These are phyloP conservation scores for Astur gentilis DNA, from an alignment of 2,113 vertebrate genomes.

Conservation along the genomic window DNA sequence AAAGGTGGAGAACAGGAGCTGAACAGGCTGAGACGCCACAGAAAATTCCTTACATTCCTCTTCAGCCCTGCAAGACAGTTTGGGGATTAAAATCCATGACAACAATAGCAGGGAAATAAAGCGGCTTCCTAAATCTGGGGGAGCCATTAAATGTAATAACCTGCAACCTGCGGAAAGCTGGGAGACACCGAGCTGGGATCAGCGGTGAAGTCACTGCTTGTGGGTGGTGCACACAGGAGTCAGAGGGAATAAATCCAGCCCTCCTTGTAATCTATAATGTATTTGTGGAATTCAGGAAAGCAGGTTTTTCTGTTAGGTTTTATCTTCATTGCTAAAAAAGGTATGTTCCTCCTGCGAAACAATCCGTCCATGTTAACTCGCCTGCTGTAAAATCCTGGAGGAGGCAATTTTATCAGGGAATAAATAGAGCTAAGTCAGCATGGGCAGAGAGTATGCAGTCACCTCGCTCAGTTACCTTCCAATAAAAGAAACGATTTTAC, in stretches of 20 bases:
- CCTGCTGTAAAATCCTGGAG: not conserved
- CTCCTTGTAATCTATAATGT: not conserved
- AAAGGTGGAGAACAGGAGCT: not conserved
- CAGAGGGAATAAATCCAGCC: not conserved
- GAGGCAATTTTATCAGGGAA: not conserved
- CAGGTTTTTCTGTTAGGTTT: not conserved
- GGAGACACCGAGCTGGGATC: not conserved
- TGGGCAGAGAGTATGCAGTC: not conserved
- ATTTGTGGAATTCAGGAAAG: not conserved
- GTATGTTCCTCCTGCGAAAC: not conserved
- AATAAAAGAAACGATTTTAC: not conserved
- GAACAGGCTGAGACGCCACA: not conserved
- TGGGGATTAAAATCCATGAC: not conserved
- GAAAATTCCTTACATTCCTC: not conserved
- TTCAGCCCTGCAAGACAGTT: not conserved
- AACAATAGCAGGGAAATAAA: not conserved
- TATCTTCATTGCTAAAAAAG: not conserved
- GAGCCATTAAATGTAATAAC: not conserved
- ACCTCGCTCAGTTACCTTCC: not conserved
- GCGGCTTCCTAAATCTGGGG: not conserved
- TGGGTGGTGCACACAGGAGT: not conserved
- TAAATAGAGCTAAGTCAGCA: not conserved
- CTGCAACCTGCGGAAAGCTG: not conserved
- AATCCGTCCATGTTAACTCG: not conserved
- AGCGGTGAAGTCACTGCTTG: not conserved